Evolutionary conservation across 2,888 invertebrate species (phyloP).

Genomic region (Mesodorylaimus sp.): DNA sequence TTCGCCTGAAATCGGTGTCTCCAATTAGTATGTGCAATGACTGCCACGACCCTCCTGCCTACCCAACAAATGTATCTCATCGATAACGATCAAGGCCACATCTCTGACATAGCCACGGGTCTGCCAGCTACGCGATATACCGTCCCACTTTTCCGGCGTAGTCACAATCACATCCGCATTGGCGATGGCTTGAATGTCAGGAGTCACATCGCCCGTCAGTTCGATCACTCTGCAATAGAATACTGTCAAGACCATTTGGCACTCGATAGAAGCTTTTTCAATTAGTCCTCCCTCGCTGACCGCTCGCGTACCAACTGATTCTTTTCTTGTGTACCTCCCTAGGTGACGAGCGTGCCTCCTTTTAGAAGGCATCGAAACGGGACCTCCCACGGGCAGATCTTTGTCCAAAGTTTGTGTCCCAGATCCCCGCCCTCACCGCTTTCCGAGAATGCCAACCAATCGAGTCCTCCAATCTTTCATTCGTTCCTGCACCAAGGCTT

Average conservation of each 20-base stretch:
- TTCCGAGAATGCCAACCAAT: constrained; percentile 50
- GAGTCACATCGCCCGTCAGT: constrained; percentile 77
- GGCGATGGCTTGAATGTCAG: constrained; percentile 62
- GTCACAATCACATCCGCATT: constrained; percentile 82
- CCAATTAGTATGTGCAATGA: not conserved
- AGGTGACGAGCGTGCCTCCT: too few relatives aligned
- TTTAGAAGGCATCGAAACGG: too few relatives aligned
- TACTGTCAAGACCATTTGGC: not conserved
- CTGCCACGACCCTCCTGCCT: not conserved
- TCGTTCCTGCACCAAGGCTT: constrained; percentile 86
- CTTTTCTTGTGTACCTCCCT: too few relatives aligned
- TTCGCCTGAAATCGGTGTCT: constrained; percentile 32
- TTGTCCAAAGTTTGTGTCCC: too few relatives aligned
- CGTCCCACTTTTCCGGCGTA: constrained; percentile 99
- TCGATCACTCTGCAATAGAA: constrained; percentile 58
- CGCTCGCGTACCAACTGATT: too few relatives aligned
- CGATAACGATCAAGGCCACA: constrained; percentile 49
- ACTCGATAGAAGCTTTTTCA: not conserved
- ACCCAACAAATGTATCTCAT: constrained; percentile 42
- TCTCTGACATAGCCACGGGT: constrained; percentile 66
- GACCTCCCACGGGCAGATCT: too few relatives aligned
- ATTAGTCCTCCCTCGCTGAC: too few relatives aligned
- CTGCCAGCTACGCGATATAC: constrained; percentile 93
- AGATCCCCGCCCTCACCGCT: too few relatives aligned
- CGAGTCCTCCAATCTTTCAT: constrained; percentile 81